Conservation (phyloP, 2,797 vertebrate genomes). For the Hypotaenidia philippensis region DNA sequence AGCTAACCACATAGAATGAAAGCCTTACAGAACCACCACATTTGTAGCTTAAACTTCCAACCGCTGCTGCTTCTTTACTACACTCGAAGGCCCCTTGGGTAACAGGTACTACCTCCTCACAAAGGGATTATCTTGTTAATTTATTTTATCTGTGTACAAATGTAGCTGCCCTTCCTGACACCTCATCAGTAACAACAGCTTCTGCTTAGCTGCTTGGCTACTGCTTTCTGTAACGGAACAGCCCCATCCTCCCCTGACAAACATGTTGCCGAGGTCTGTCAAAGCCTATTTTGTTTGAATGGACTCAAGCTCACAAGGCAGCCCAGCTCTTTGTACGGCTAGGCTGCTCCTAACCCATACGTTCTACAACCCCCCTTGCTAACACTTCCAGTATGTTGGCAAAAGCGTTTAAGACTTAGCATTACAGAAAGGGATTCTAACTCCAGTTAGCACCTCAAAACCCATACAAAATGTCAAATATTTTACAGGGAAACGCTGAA, state of each 20-base stretch:
- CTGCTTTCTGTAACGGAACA: background rate
- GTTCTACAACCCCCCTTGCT: fast-evolving
- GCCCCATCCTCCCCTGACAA: background rate
- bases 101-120: background rate
- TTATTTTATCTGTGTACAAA: background rate
- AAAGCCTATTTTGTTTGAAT: background rate
- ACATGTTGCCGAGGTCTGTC: fast-evolving
- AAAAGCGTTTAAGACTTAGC: background rate
- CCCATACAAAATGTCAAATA: fast-evolving
- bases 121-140: background rate
- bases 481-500: background rate
- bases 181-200: background rate
- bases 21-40: background rate
- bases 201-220: background rate
- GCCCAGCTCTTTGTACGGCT: background rate
- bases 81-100: background rate
- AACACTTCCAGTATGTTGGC: background rate
- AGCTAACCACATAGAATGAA: background rate
- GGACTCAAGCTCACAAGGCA: background rate
- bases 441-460: background rate
- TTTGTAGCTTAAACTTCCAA: background rate
- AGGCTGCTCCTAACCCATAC: background rate
- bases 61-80: background rate
- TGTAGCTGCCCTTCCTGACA: background rate
- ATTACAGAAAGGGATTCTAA: background rate